These are phyloP conservation scores for Austrofundulus limnaeus DNA, from an alignment of 2,113 vertebrate species.

Conservation along the genomic window DNA sequence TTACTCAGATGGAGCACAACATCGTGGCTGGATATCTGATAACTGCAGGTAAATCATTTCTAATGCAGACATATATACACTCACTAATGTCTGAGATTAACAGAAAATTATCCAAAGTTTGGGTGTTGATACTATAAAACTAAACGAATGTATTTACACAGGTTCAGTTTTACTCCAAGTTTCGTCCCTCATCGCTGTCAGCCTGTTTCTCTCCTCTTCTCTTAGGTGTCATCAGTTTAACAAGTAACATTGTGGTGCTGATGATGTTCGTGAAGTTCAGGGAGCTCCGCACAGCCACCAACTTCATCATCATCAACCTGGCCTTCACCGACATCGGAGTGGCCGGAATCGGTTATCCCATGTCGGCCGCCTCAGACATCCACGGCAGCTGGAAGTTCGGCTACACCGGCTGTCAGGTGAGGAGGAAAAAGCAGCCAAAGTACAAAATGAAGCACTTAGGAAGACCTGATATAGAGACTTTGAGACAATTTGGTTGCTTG, in stretches of 20 bases:
- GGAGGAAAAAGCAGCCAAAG: neutral
- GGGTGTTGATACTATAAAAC: too few relatives aligned
- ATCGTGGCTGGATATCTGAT: conserved; percentile 93
- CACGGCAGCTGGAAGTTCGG: conserved; percentile 97
- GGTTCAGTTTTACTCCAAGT: too few relatives aligned
- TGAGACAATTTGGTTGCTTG: too few relatives aligned
- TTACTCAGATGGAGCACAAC: conserved; percentile 85
- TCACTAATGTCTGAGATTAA: too few relatives aligned
- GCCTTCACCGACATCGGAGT: conserved; percentile 96
- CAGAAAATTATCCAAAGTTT: too few relatives aligned
- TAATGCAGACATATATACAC: too few relatives aligned
- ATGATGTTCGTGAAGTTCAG: conserved; percentile 93
- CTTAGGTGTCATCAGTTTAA: conserved; percentile 89
- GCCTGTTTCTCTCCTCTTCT: conserved; percentile 38
- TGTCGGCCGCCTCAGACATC: conserved; percentile 96
- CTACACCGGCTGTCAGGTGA: conserved; percentile 92
- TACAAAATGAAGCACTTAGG: too few relatives aligned
- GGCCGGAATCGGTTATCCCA: conserved; percentile 95
- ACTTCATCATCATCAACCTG: conserved; percentile 94
- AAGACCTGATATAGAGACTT: too few relatives aligned
- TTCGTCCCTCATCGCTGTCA: neutral
- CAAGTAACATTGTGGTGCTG: conserved; percentile 91
- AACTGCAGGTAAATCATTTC: conserved; percentile 81
- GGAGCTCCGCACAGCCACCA: conserved; percentile 93
- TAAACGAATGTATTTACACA: too few relatives aligned